phyloP scores from a whole-genome alignment of 2,888 invertebrate species.

The Agrilus biguttatus region DNA sequence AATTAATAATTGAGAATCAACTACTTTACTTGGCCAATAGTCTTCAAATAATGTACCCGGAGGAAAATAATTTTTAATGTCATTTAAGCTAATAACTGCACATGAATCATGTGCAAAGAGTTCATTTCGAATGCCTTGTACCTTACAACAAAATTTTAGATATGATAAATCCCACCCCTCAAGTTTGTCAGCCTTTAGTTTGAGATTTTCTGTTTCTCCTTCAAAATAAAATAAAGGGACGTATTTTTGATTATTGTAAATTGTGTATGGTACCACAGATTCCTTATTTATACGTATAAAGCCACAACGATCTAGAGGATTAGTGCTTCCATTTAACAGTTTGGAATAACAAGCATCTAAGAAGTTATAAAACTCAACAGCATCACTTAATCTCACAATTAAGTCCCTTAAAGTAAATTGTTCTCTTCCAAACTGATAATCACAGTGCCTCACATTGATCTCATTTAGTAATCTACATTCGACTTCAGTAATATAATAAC shows the following conservation, averaged over 20 bases:
- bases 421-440: conserved; percentile 77
- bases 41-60: conserved; percentile 82
- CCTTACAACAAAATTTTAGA: conserved; percentile 87
- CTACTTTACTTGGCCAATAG: conserved; percentile 84
- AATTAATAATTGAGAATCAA: conserved; percentile 65
- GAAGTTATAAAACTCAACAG: conserved; percentile 81
- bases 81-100: conserved; percentile 77
- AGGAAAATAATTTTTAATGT: conserved; percentile 83
- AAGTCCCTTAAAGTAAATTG: conserved; percentile 78
- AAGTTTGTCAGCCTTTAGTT: conserved; percentile 71
- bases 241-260: conserved; percentile 68
- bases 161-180: conserved; percentile 89
- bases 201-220: conserved; percentile 84
- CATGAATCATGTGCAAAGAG: conserved; percentile 82
- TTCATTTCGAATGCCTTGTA: conserved; percentile 83
- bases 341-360: conserved; percentile 81
- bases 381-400: conserved; percentile 77
- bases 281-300: conserved; percentile 87
- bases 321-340: conserved; percentile 54
- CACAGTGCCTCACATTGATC: conserved; percentile 86
- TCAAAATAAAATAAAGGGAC: conserved; percentile 85
- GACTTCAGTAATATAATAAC: conserved; percentile 83
- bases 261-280: conserved; percentile 84
- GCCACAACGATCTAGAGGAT: conserved; percentile 67
- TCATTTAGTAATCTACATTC: conserved; percentile 84